Base-by-base conservation (phyloP, 2,888 invertebrate species). In the Sinotaia quadrata region DNA sequence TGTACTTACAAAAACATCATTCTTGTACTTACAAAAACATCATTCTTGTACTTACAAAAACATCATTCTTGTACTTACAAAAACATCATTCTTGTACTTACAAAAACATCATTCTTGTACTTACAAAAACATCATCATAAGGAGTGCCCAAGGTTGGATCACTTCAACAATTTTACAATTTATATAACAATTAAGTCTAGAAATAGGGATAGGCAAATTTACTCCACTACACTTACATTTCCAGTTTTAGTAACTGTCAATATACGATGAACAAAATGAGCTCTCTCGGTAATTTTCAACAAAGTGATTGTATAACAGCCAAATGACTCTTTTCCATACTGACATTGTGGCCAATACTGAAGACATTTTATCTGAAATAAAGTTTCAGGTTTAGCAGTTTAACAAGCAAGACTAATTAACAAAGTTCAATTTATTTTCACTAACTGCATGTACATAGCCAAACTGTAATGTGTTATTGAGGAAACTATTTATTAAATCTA, bases 291-390 rank as follows among this genome's bases (percentile, higher is more conserved):
- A 31, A 58, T 36, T 31, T 24, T 67, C 36, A 36, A 33, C 4
- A n/a, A 29, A 29, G 51, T 49, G 49, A 67, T 24, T 8, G 34
- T 58, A 36, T 67, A 58, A 18, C 12, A 7, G 12, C 66, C 51
- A 51, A 57, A 67, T 12, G 51, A 34, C 34, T 51, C 7, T 24
- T 31, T 27, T 18, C 18, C 18, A 4, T 52, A 29, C 18, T 54
- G 41, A 1, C 12, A 12, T 21, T 31, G 21, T 44, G 65, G 65
- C 56, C 56, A 65, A 44, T 65, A 65, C 7, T 34, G 54, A 18
- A 44, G 56, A 57, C 65, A 65, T 41, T 65, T 65, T 10, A 56
- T 27, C 65, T 65, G 54, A 34, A 52, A 52, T n/a, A 2, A 47
- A 24, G 47, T n/a, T n/a, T 1, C 47, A 4, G 24, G 18, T 12